Base-by-base conservation (phyloP, 2,113 vertebrate genomes). In the Aptenodytes forsteri region DNA sequence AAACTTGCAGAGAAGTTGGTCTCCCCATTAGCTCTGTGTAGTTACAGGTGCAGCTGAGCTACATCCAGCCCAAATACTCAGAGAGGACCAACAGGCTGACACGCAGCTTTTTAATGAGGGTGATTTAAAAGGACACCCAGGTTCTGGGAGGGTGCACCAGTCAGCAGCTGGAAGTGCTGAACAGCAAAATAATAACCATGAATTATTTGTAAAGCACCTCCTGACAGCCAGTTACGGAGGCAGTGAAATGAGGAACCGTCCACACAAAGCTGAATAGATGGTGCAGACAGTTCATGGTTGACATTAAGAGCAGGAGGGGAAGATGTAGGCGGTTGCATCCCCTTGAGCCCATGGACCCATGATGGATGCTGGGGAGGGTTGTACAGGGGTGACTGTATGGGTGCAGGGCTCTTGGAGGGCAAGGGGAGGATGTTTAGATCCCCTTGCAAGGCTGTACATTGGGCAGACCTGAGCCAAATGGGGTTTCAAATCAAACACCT, bases 151-250 rank as follows among this genome's bases (percentile, higher is more conserved):
- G 27, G 17, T 8, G 5, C 25, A n/a, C 52, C 44, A 15, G 7
- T 34, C 85, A 36, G 62, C 0, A 7, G 20, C 50, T 73, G 64
- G 30, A 69, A 47, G 46, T n/a, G 23, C 54, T 77, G 72, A 93
- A 59, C 8, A 52, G 55, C 52, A 29, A 58, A 78, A 62, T n/a
- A 36, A 56, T 15, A n/a, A 5, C 50, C 50, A 11, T 17, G 23
- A 65, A 40, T 22, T 71, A 6, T 58, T 76, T 3, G 2, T 56
- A 30, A 80, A 70, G 34, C 59, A 34, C 25, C 62, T 90, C 71
- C 34, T 0, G 3, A 32, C n/a, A 64, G 46, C 20, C 0, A 0
- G 38, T 27, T 38, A 9, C 4, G 26, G 71, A 56, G 58, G 16
- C n/a, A 6, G 34, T 5, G 70, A 76, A 50, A 44, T 10, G 36